Evolutionary conservation across 2,888 invertebrate species (phyloP).

Genomic region (Drosophila neonasuta): DNA sequence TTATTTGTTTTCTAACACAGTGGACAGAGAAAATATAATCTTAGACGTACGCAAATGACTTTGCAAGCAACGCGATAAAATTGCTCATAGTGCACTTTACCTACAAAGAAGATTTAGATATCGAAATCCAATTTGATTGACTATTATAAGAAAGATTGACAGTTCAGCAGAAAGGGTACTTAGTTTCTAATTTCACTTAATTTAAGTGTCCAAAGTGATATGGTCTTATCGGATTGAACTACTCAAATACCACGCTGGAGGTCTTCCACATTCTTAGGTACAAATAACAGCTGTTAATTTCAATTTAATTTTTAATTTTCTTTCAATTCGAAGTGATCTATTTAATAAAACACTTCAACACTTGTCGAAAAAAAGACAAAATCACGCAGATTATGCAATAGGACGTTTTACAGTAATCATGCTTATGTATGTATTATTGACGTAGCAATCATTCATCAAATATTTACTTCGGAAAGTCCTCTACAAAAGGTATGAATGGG

Average conservation of each 20-base stretch:
- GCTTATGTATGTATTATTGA: neutral
- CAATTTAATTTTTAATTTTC: no score
- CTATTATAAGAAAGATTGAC: slow-evolving; percentile 10
- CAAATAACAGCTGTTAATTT: neutral
- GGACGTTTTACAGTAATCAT: neutral
- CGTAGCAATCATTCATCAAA: slow-evolving; percentile 11
- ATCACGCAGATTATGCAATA: slow-evolving; percentile 1
- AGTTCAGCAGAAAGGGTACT: slow-evolving; percentile 5
- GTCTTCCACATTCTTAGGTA: neutral
- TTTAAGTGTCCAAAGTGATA: slow-evolving; percentile 4
- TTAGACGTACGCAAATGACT: neutral
- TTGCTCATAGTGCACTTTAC: neutral
- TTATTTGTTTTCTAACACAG: neutral
- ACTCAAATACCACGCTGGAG: neutral
- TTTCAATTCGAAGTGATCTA: neutral
- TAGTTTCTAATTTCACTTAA: slow-evolving; percentile 8
- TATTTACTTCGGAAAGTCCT: slow-evolving; percentile 1
- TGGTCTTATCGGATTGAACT: slow-evolving; percentile 12
- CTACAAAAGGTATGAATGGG: slow-evolving; percentile 17
- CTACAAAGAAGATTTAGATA: slow-evolving; percentile 2
- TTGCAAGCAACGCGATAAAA: no score
- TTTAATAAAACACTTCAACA: neutral
- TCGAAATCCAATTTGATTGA: neutral
- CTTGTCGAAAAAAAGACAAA: neutral
- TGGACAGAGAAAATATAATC: no score